These are phyloP conservation scores for Ericerus pela DNA, from an alignment of 1,140 invertebrate genomes.

Conservation along the genomic window DNA sequence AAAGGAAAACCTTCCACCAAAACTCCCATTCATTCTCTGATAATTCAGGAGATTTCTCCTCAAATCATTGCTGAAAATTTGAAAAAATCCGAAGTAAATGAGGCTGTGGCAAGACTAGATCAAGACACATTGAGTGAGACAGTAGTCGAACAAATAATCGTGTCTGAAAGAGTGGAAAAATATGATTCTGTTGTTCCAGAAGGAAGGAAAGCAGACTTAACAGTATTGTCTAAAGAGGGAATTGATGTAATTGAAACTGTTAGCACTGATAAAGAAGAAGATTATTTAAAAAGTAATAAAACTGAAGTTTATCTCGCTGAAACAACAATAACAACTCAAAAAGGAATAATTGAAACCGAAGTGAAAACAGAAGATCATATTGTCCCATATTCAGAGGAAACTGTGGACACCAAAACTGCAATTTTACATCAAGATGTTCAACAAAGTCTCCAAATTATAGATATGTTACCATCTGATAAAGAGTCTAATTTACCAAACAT, in stretches of 20 bases:
- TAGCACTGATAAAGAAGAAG: slow-evolving; percentile 32
- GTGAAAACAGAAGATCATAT: slow-evolving; percentile 35
- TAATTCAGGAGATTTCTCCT: slow-evolving; percentile 41
- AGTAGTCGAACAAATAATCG: slow-evolving; percentile 36
- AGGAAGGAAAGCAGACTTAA: slow-evolving; percentile 33
- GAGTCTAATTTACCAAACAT: slow-evolving; percentile 32
- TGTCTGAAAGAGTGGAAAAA: slow-evolving; percentile 32
- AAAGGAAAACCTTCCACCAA: slow-evolving; percentile 36
- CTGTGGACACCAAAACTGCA: slow-evolving; percentile 31
- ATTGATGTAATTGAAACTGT: slow-evolving; percentile 37
- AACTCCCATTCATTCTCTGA: slow-evolving; percentile 38
- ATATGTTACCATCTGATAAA: slow-evolving; percentile 35
- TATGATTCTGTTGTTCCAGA: slow-evolving; percentile 30
- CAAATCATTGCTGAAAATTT: slow-evolving; percentile 35
- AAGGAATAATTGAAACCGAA: slow-evolving; percentile 36
- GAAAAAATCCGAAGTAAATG: slow-evolving; percentile 28
- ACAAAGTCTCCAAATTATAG: slow-evolving; percentile 34
- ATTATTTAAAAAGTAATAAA: slow-evolving; percentile 26
- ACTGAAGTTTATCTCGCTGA: slow-evolving; percentile 31
- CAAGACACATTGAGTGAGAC: slow-evolving; percentile 37
- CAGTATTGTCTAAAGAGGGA: slow-evolving; percentile 36
- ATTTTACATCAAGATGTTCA: slow-evolving; percentile 34
- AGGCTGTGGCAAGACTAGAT: slow-evolving; percentile 33
- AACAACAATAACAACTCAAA: slow-evolving; percentile 33
- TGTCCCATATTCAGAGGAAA: slow-evolving; percentile 31